These are phyloP conservation scores for Zhengitettix transpicula DNA, from an alignment of 2,888 invertebrate genomes.

Conservation along the genomic window DNA sequence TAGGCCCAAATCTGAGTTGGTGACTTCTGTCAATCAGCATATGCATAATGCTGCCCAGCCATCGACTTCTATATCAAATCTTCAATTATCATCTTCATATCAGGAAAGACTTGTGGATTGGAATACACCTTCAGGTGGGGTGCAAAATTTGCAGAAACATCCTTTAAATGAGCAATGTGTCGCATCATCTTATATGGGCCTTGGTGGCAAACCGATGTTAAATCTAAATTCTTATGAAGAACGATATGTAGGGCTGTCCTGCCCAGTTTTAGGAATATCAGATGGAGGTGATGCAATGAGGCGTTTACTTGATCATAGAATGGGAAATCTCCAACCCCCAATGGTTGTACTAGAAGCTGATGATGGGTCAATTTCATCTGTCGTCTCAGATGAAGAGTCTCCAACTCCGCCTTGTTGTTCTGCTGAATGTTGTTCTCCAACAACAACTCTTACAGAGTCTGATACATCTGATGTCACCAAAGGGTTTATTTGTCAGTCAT, in stretches of 20 bases:
- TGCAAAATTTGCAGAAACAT: no score
- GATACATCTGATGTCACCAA: slow-evolving; percentile 1
- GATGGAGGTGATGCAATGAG: neutral
- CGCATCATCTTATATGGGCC: no score
- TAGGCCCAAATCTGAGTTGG: slow-evolving; percentile 9
- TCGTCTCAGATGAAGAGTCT: slow-evolving; percentile 4
- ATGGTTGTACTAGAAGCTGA: slow-evolving; percentile 1
- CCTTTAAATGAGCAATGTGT: no score
- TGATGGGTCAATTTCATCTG: slow-evolving; percentile 3
- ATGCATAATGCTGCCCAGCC: neutral
- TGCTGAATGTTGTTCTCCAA: slow-evolving; percentile 6
- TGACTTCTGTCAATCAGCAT: neutral
- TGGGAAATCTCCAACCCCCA: neutral
- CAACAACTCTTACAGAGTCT: slow-evolving; percentile 4
- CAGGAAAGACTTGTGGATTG: slow-evolving; percentile 24
- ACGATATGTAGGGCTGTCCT: neutral
- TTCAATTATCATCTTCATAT: slow-evolving; percentile 19
- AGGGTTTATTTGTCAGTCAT: neutral
- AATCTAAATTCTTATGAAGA: neutral
- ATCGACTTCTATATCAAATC: neutral
- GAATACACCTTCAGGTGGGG: slow-evolving; percentile 22
- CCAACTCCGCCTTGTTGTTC: neutral
- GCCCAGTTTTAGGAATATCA: neutral
- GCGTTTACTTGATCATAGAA: neutral
- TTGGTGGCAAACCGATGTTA: no score